Conservation (phyloP, 2,113 vertebrate species). For the Gallinago undulata region DNA sequence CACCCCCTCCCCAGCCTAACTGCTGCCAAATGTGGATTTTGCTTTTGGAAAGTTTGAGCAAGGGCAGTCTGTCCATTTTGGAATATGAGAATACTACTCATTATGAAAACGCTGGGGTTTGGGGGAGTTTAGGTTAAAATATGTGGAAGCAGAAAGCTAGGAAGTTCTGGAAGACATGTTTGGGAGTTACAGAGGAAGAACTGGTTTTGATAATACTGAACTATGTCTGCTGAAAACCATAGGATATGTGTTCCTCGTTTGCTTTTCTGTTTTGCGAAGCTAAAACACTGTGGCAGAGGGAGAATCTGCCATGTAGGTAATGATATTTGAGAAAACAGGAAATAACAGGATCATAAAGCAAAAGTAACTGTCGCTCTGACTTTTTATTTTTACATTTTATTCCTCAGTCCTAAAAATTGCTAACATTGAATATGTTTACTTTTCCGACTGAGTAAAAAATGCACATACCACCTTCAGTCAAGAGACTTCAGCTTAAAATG, state of each 20-base stretch:
- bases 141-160: not conserved
- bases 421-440: not conserved
- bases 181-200: not conserved
- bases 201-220: not conserved
- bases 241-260: not conserved
- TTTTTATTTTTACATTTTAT: not conserved
- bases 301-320: not conserved
- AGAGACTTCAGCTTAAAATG: not conserved
- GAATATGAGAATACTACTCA: not conserved
- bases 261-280: not conserved
- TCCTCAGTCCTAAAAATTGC: not conserved
- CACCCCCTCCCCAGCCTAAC: not conserved
- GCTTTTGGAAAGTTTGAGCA: not conserved
- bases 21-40: not conserved
- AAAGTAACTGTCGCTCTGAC: fast-evolving
- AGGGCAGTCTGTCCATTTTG: not conserved
- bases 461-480: not conserved
- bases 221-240: not conserved
- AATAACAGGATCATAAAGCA: not conserved
- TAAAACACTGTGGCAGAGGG: fast-evolving
- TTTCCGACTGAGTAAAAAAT: not conserved
- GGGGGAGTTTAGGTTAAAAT: not conserved
- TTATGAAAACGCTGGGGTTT: not conserved
- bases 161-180: not conserved
- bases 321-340: not conserved